These are phyloP conservation scores for Tanytarsus gracilentus DNA, from an alignment of 2,888 invertebrate species.

Conservation along the genomic window DNA sequence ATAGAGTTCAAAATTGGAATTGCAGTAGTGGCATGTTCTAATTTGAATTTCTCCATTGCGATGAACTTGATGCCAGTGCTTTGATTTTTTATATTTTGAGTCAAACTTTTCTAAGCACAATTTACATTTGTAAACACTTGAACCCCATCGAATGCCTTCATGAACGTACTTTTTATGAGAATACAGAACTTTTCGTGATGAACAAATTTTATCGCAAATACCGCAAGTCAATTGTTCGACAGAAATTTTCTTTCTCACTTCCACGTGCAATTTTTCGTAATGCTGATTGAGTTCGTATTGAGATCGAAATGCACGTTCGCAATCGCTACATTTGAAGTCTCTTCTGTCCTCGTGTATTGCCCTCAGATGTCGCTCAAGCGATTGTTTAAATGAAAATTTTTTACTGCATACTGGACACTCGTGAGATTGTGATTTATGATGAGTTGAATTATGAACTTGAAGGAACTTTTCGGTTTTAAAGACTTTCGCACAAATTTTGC, in stretches of 20 bases:
- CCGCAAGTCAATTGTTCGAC: constrained; percentile 2
- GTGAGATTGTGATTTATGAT: not conserved
- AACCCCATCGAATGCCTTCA: not conserved
- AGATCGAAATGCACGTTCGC: not conserved
- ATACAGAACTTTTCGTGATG: not conserved
- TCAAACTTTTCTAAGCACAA: not conserved
- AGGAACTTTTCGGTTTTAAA: constrained; percentile 1
- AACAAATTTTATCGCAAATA: constrained; percentile 11
- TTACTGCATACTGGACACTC: constrained; percentile 1
- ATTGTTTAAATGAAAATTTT: constrained; percentile 1
- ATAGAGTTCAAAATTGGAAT: not conserved
- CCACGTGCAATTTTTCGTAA: not conserved
- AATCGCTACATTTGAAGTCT: not conserved
- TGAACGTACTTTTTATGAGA: constrained; percentile 6
- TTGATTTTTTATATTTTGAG: constrained; percentile 4
- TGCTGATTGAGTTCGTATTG: constrained; percentile 8
- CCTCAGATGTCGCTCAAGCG: not conserved
- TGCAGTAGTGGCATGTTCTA: constrained; percentile 6
- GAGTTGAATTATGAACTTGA: not conserved
- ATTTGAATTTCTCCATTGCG: not conserved
- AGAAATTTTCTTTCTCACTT: not conserved
- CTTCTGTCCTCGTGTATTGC: constrained; percentile 14
- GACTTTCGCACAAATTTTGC: not conserved
- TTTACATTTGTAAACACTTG: not conserved
- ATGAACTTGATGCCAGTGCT: constrained; percentile 7